Evolutionary conservation across 2,113 vertebrate species (phyloP).

Genomic region (Vimba vimba): DNA sequence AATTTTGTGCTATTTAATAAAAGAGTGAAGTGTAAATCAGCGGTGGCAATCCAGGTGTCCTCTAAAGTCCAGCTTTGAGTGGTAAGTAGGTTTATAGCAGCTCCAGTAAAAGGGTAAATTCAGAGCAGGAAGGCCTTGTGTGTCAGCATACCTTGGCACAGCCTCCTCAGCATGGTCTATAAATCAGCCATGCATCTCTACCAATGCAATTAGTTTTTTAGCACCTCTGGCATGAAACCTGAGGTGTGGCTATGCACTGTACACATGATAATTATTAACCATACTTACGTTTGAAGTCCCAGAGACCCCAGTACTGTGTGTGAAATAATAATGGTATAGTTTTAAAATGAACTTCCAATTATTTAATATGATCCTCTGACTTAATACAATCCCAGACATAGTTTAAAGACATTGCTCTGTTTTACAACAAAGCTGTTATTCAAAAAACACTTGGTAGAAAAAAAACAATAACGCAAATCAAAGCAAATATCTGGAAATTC

Average conservation of each 20-base stretch:
- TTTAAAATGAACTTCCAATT: not conserved
- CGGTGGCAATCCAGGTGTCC: conserved; percentile 71
- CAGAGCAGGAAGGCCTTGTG: conserved; percentile 16
- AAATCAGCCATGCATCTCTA: conserved; percentile 52
- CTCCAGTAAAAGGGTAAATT: conserved; percentile 11
- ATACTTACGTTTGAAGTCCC: not conserved
- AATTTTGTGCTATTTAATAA: conserved; percentile 69
- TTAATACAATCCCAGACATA: not conserved
- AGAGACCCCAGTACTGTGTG: not conserved
- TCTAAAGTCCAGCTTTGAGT: conserved; percentile 46
- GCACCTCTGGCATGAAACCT: conserved; percentile 38
- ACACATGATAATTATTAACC: conserved; percentile 30
- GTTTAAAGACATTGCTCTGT: not conserved
- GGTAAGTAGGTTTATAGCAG: conserved; percentile 41
- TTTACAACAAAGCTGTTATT: not conserved
- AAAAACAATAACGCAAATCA: not conserved
- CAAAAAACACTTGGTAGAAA: not conserved
- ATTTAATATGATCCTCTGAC: not conserved
- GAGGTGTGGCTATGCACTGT: conserved; percentile 36
- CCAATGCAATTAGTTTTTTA: conserved; percentile 51
- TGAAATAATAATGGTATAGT: not conserved
- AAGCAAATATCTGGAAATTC: not conserved
- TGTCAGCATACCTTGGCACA: conserved; percentile 42
- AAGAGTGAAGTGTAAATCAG: conserved; percentile 70
- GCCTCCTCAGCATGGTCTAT: conserved; percentile 36